A percentile compares a stretch with the other conserved stretches of the same genome.
These are phyloP conservation scores for Rhynchotus rufescens DNA, from an alignment of 2,797 vertebrate genomes.

Conservation along the genomic window DNA sequence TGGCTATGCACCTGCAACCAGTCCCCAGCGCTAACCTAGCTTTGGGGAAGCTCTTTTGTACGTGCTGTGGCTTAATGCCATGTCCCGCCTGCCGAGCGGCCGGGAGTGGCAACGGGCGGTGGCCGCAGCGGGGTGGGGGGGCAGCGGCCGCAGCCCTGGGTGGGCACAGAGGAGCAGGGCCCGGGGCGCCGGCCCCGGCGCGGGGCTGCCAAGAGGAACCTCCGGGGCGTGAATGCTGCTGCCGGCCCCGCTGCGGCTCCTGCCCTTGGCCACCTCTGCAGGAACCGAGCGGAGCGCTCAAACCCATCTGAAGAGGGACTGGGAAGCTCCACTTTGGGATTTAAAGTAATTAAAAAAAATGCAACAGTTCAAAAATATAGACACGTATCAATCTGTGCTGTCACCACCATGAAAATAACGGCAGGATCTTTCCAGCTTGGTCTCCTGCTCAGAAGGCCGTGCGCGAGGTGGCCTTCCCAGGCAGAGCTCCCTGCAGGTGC, in stretches of 20 bases:
- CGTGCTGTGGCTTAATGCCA: background rate
- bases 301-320: fast-evolving
- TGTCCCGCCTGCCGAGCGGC: background rate
- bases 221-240: too few species aligned
- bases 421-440: background rate
- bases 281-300: too few species aligned
- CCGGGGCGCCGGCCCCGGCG: too few species aligned
- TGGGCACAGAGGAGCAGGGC: too few species aligned
- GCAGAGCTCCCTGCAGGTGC: background rate
- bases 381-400: background rate
- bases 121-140: too few species aligned
- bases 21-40: background rate
- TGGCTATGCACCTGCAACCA: fast-evolving
- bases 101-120: background rate
- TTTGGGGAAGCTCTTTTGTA: background rate
- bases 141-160: too few species aligned
- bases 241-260: too few species aligned
- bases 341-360: background rate
- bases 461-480: background rate
- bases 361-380: background rate
- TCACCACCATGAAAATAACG: too few species aligned
- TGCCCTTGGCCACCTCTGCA: too few species aligned
- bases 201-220: too few species aligned
- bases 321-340: background rate
- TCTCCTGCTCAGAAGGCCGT: background rate